Percentiles rank a stretch among this genome's conserved stretches.
Evolutionary conservation across 2,888 invertebrate species (phyloP).

Genomic region (Cephus pygmeus): DNA sequence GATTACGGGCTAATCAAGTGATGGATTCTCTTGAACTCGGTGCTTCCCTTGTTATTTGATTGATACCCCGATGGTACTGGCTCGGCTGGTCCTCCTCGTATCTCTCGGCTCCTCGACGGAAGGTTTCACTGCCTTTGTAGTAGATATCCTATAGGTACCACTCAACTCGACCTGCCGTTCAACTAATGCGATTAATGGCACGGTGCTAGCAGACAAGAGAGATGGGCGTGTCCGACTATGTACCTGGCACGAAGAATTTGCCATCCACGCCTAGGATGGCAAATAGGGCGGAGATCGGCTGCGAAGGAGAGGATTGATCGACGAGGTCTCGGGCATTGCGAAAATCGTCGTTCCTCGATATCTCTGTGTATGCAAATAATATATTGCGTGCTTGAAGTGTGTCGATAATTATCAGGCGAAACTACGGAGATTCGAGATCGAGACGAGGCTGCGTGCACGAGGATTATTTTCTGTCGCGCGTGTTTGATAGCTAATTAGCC

Average conservation of each 20-base stretch:
- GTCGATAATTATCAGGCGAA: neutral
- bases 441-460: neutral
- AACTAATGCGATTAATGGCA: constrained; percentile 58
- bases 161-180: constrained; percentile 46
- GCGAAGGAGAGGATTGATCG: neutral
- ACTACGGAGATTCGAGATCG: neutral
- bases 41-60: constrained; percentile 4
- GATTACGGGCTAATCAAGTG: constrained; percentile 38
- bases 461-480: neutral
- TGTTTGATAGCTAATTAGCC: neutral
- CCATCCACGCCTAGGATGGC: constrained; percentile 37
- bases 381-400: neutral
- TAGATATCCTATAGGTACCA: constrained; percentile 23
- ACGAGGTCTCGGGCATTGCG: neutral
- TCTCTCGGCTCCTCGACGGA: neutral
- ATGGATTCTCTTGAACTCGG: constrained; percentile 29
- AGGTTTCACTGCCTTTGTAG: constrained; percentile 14
- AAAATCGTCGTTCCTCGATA: neutral
- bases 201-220: constrained; percentile 41
- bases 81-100: neutral
- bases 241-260: constrained; percentile 42
- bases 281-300: constrained; percentile 46
- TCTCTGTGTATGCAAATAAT: neutral
- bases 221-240: constrained; percentile 30
- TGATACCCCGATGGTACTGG: neutral